Evolutionary conservation across 2,113 vertebrate species (phyloP).

Genomic region (Rhabdornis inornatus): DNA sequence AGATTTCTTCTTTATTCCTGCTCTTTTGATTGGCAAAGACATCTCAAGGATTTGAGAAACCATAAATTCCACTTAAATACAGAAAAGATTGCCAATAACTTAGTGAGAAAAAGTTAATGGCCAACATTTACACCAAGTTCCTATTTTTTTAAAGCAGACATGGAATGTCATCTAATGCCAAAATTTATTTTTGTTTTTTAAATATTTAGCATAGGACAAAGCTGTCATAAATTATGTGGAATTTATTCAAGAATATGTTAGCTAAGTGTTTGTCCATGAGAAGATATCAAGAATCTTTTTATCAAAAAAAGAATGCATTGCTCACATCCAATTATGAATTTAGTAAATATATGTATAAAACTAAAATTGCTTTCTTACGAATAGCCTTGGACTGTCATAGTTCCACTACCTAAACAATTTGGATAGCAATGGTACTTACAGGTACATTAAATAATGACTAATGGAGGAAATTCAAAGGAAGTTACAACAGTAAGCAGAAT

Average conservation of each 20-base stretch:
- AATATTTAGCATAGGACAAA: not conserved
- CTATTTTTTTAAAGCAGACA: not conserved
- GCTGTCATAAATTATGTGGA: not conserved
- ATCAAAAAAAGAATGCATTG: not conserved
- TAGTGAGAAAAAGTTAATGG: not conserved
- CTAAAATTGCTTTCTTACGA: not conserved
- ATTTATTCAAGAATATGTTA: not conserved
- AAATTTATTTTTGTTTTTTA: not conserved
- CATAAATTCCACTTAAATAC: not conserved
- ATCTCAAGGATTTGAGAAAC: not conserved
- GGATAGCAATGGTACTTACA: not conserved
- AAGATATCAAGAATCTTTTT: not conserved
- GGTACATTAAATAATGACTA: not conserved
- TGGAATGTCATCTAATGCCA: not conserved
- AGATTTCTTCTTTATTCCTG: not conserved
- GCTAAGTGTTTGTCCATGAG: not conserved
- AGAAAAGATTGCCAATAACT: not conserved
- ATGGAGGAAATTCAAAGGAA: not conserved
- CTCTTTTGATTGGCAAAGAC: not conserved
- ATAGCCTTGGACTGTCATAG: not conserved
- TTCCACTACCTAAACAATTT: not conserved
- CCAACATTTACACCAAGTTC: not conserved
- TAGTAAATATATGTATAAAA: not conserved
- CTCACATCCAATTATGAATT: not conserved
- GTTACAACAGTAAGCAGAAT: not conserved